phyloP scores from a whole-genome alignment of 2,797 vertebrate genomes.

The Protosalanx chinensis region DNA sequence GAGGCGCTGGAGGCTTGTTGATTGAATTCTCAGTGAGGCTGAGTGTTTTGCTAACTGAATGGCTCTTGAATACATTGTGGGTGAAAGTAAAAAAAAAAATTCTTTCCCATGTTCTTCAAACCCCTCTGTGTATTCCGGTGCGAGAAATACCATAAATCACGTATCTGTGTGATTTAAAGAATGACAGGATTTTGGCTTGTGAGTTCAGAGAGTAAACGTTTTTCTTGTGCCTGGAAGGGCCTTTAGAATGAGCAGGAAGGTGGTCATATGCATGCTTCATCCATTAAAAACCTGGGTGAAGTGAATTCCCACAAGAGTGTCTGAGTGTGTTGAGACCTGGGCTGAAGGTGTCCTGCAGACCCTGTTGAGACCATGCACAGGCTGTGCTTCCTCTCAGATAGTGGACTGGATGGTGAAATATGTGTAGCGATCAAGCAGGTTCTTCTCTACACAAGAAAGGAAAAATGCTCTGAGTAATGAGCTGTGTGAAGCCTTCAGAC shows the following conservation, averaged over 20 bases:
- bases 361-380: too few species aligned
- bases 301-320: background rate
- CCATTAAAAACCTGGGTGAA: background rate
- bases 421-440: background rate
- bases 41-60: constrained; percentile 5
- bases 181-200: constrained; percentile 6
- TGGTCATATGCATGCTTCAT: constrained; percentile 22
- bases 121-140: constrained; percentile 23
- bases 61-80: constrained; percentile 31
- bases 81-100: constrained; percentile 1
- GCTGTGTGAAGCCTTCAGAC: background rate
- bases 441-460: background rate
- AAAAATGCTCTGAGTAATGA: too few species aligned
- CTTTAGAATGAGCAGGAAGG: constrained; percentile 28
- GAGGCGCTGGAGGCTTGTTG: constrained; percentile 36
- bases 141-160: constrained; percentile 28
- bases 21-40: background rate
- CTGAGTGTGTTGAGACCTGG: background rate
- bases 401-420: background rate
- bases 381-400: background rate
- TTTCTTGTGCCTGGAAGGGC: constrained; percentile 17
- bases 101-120: background rate
- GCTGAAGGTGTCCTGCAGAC: too few species aligned
- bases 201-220: constrained; percentile 5
- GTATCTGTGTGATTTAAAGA: constrained; percentile 20